Base-by-base conservation (phyloP, 2,113 vertebrate species). In the Corydoras maculifer region DNA sequence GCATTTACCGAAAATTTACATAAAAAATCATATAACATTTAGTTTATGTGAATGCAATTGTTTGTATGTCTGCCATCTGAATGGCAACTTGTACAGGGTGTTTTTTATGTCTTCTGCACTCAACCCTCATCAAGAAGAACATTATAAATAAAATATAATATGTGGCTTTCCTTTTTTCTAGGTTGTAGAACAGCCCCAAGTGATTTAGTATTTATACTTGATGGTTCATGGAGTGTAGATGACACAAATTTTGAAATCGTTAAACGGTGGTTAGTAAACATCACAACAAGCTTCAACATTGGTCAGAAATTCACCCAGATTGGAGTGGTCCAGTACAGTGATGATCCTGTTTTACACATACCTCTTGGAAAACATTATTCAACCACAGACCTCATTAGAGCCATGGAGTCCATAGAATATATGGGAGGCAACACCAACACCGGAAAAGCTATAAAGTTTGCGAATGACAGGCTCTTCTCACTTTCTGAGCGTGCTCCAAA, bases 181-280 rank as follows among this genome's bases (percentile, higher is more conserved):
- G 96, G 96, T 87, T 99, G 96, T 82, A 92, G 95, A 84, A 99
- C 96, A 12, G 95, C 95, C 60, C 93, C 93, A 0, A 92, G 92
- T 7, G 96, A 99, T 82, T 87, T 99, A 82, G 96, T 97, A 76
- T 98, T 98, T 83, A 97, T 99, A 79, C 85, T 99, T 79, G 96
- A 99, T 0, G 95, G 96, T 55, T 99, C 96, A 13, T 99, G 95
- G 81, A 99, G 96, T 75, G 95, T 99, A 77, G 93, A 91, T 57
- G 95, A 96, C 80, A 90, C 94, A 83, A 98, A 93, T 82, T 99
- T 99, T 87, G 94, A 98, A 88, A 92, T 98, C 80, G 92, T 99
- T 12, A 99, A 98, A 86, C 88, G 87, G 73, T 99, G 96, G 96
- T 91, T 99, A 75, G 88, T 93, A 65, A 99, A 98, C 81, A 96